These are phyloP conservation scores for Hippocampus comes DNA, from an alignment of 2,113 vertebrate genomes.

Conservation along the genomic window DNA sequence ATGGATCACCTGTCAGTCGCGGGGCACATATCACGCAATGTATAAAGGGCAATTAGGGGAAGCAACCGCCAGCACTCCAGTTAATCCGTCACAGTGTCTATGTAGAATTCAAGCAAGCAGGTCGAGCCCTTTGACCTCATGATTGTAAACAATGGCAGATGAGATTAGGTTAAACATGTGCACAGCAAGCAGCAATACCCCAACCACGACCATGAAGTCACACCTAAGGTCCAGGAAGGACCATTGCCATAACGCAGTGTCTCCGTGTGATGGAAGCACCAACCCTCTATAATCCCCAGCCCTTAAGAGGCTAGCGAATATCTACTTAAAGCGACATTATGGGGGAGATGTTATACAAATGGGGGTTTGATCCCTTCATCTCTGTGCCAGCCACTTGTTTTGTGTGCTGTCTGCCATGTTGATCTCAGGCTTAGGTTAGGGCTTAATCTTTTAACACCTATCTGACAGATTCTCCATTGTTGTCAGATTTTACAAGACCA, in stretches of 20 bases:
- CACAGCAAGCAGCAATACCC: conserved; percentile 7
- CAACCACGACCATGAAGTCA: conserved; percentile 11
- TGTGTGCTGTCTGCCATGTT: conserved; percentile 35
- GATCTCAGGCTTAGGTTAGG: conserved; percentile 54
- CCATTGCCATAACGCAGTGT: conserved; percentile 23
- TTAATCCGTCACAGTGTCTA: conserved; percentile 20
- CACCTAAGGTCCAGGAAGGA: conserved; percentile 21
- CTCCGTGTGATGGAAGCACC: conserved; percentile 21
- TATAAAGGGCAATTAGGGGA: conserved; percentile 3
- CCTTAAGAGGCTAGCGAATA: conserved; percentile 42
- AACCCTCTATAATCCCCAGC: conserved; percentile 49
- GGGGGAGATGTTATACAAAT: conserved; percentile 59
- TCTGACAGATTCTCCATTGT: conserved; percentile 60
- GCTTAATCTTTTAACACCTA: conserved; percentile 67
- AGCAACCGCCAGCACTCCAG: background rate
- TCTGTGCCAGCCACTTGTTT: conserved; percentile 45
- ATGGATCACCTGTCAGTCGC: background rate
- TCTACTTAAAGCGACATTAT: conserved; percentile 59
- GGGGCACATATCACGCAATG: conserved; percentile 6
- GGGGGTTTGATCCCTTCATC: conserved; percentile 49
- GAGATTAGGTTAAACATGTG: conserved; percentile 17
- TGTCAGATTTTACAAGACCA: conserved; percentile 26
- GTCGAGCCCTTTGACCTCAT: conserved; percentile 19
- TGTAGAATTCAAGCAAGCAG: conserved; percentile 20
- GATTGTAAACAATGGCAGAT: conserved; percentile 8